A percentile compares a stretch with the other conserved stretches of the same genome.
phyloP scores from a whole-genome alignment of 30 jellyfish, hydroid and myxozoan genomes.

The Haliclystus octoradiatus region DNA sequence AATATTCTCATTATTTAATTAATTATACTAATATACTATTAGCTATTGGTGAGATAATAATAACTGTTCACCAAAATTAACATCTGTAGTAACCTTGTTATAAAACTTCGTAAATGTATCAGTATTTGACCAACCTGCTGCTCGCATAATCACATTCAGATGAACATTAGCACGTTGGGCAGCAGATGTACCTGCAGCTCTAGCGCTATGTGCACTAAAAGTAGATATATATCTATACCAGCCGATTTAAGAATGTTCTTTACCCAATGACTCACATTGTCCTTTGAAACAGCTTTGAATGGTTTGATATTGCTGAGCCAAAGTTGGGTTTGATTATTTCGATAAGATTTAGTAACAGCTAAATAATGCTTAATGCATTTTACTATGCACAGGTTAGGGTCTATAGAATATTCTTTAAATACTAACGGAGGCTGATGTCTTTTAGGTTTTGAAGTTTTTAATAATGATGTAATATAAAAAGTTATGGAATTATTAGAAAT shows the following conservation, averaged over 20 bases:
- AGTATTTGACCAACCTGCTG: slow-evolving; percentile 30
- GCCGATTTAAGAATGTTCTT: not conserved
- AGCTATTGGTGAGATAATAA: too few species aligned
- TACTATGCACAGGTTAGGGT: slow-evolving; percentile 20
- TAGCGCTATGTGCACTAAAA: slow-evolving; percentile 24
- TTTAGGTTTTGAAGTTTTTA: slow-evolving; percentile 13
- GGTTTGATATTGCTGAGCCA: slow-evolving; percentile 22
- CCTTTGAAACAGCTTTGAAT: slow-evolving; percentile 4
- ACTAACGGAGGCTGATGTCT: slow-evolving; percentile 24
- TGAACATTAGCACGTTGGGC: not conserved
- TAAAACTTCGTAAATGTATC: slow-evolving; percentile 17
- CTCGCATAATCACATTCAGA: not conserved
- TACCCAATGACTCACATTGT: slow-evolving; percentile 5
- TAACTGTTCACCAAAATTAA: too few species aligned
- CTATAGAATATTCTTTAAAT: not conserved
- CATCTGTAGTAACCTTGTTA: too few species aligned
- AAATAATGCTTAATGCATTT: not conserved
- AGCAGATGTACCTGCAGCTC: slow-evolving; percentile 14
- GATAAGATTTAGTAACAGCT: not conserved
- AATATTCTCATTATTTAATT: too few species aligned
- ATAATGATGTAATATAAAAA: not conserved
- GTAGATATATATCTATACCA: not conserved
- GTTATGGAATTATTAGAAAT: not conserved
- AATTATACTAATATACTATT: too few species aligned
- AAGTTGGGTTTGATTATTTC: slow-evolving; percentile 3